Evolutionary conservation across 2,797 vertebrate species (phyloP).

Genomic region (Aselliscus stoliczkanus): DNA sequence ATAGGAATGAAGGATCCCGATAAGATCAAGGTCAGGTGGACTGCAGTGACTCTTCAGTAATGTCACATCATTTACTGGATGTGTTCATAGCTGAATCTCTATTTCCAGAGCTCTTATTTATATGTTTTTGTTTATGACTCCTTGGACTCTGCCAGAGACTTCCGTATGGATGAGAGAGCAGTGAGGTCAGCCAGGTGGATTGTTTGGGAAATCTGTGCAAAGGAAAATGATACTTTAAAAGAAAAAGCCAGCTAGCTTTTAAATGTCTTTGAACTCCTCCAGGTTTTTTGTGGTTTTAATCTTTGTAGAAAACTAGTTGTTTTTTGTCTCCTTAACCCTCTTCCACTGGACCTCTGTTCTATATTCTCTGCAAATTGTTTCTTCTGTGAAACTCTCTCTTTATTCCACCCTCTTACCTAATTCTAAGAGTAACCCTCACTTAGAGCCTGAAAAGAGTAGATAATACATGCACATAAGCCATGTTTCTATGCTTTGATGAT

Average conservation of each 20-base stretch:
- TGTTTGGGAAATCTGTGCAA: not conserved
- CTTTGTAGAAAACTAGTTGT: not conserved
- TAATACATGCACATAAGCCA: not conserved
- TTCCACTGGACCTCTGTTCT: not conserved
- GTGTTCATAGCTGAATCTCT: not conserved
- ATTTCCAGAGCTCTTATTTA: not conserved
- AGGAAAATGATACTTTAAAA: not conserved
- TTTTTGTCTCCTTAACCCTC: not conserved
- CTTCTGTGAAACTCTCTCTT: not conserved
- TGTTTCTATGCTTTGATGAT: not conserved
- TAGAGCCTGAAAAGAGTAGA: not conserved
- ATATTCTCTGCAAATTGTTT: not conserved
- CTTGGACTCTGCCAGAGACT: constrained; percentile 23
- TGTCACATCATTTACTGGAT: not conserved
- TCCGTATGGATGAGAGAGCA: not conserved
- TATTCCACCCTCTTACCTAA: not conserved
- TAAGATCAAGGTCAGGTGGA: not conserved
- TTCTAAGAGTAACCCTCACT: not conserved
- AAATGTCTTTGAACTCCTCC: not conserved
- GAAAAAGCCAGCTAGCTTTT: not conserved
- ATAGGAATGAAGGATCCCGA: not conserved
- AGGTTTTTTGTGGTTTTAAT: not conserved
- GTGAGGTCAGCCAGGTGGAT: not conserved
- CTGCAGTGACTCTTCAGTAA: not conserved
- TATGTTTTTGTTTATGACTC: not conserved